These are phyloP conservation scores for Pyrgus malvae DNA, from an alignment of 2,888 invertebrate genomes.

Conservation along the genomic window DNA sequence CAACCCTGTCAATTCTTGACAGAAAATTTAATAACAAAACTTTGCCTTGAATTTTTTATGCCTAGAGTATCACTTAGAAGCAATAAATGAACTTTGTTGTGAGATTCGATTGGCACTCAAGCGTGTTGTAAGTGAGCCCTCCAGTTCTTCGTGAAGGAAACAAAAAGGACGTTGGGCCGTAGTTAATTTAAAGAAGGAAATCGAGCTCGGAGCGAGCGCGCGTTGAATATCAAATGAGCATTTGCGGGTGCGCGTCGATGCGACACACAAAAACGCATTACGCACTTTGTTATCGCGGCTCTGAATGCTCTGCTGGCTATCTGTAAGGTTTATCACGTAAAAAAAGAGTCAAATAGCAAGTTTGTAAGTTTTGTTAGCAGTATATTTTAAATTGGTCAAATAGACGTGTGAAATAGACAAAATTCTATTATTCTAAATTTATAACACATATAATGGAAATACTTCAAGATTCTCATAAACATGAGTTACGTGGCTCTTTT, in stretches of 20 bases:
- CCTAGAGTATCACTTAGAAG: conserved; percentile 5
- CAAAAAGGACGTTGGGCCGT: conserved; percentile 76
- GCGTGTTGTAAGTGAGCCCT: conserved; percentile 15
- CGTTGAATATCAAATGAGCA: conserved; percentile 65
- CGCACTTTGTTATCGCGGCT: conserved; percentile 68
- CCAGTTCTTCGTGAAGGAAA: conserved; percentile 56
- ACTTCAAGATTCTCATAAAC: no score
- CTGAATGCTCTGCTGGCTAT: conserved; percentile 43
- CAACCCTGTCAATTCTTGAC: no score
- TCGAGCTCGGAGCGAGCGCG: conserved; percentile 64
- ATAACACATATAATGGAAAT: no score
- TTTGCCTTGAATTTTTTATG: no score
- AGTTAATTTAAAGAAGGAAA: conserved; percentile 80
- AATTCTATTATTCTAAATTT: no score
- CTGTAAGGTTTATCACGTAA: no score
- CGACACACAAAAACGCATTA: conserved; percentile 64
- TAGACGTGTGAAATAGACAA: no score
- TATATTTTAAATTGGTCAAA: no score
- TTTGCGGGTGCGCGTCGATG: conserved; percentile 76
- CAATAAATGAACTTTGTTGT: neutral
- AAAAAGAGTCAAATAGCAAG: no score
- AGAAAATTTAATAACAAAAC: no score
- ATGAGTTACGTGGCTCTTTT: no score
- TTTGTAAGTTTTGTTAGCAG: no score
- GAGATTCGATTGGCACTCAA: conserved; percentile 17